Base-by-base conservation (phyloP, 2,113 vertebrate species). In the Oceanodroma tethys region DNA sequence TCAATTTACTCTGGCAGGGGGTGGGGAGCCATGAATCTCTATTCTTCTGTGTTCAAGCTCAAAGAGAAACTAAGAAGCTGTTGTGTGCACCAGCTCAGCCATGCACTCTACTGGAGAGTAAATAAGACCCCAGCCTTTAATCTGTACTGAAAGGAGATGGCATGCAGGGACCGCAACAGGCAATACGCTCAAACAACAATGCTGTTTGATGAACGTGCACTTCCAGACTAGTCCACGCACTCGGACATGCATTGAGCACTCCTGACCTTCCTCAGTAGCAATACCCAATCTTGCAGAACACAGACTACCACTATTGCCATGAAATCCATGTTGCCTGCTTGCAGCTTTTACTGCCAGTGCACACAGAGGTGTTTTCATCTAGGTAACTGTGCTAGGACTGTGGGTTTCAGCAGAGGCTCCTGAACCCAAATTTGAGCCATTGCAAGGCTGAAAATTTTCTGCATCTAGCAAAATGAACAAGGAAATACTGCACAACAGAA, bases 51-150 rank as follows among this genome's bases (percentile, higher is more conserved):
- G 90, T 86, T 70, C 75, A 95, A 91, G 84, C 95, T 98, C 97
- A 98, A 98, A 98, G 60, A 81, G 94, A 96, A 94, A 97, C 97
- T 97, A 92, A 96, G 95, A 97, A 90, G 79, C 93, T 96, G 98
- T 98, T 98, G 97, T 98, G 85, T 68, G 94, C 97, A 97, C 79
- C 97, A 96, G 96, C 91, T 98, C 98, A 98, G 96, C 97, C 98
- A 93, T 98, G 96, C 97, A 95, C 97, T 97, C 93, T 95, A 59
- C 96, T 96, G 96, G 92, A 95, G 95, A 95, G 95, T 96, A 96
- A 98, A 97, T 97, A 98, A 98, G 97, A 97, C 80, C 53, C 88
- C 75, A 71, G 96, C 95, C 97, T 98, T 98, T 98, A 98, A 98
- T 98, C 97, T 98, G 94, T 71, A 86, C 86, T 86, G 67, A 97